Evolutionary conservation across 1,140 invertebrate genomes (phyloP), one percentile per base, ranked within the genome.

Genomic region (Paracyclopina nana): DNA sequence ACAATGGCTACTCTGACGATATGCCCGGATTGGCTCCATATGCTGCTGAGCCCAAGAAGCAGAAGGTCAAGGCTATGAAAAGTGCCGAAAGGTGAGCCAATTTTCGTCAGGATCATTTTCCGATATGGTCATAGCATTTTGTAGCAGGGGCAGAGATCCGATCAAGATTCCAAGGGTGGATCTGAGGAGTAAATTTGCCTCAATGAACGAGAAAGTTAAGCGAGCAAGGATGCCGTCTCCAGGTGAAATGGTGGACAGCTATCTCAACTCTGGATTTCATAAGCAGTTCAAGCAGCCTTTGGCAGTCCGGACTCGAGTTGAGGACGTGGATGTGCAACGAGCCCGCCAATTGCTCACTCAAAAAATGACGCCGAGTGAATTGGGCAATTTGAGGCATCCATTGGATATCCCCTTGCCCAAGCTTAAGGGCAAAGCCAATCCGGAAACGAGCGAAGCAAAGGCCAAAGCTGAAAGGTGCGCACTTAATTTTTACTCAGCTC

Each of bases 401-500:
- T 48, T 48, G 14, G 45, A 48, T 29, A 48, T 48, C 27, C 45
- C 45, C 30, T 30, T 48, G 16, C 45, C 45, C 16, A 48, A 48
- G 14, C 24, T 42, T 42, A 22, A 22, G 8, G 40, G 40, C 8
- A 22, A 22, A 14, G 40, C 14, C 14, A 42, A 48, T 38, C 20
- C 34, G 20, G 34, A 20, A 38, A 38, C 14, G 20, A 38, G 5
- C 34, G 34, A 38, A 38, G 34, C 34, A 38, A 38, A 20, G 20
- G 34, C 34, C 14, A 38, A n/a, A 38, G 20, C n/a, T 20, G 34
- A 5, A 20, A 38, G n/a, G n/a, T n/a, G n/a, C n/a, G n/a, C n/a
- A n/a, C n/a, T n/a, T n/a, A n/a, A n/a, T n/a, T n/a, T n/a, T n/a
- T n/a, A n/a, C n/a, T n/a, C n/a, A n/a, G n/a, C n/a, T n/a, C n/a